These are phyloP conservation scores for Blomia tropicalis DNA, from an alignment of 2,888 invertebrate species.

Conservation along the genomic window DNA sequence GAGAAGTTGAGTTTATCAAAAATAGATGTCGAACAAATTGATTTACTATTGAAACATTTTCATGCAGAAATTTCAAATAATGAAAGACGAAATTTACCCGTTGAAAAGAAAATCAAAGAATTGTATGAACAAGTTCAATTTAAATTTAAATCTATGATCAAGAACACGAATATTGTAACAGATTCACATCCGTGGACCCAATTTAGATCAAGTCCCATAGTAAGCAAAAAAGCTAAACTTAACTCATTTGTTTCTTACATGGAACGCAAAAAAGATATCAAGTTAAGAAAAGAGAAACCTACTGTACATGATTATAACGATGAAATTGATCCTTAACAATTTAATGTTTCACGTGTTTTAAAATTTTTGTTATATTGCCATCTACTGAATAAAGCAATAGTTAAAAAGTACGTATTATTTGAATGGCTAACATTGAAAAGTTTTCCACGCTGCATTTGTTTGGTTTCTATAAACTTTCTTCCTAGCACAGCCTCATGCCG, in stretches of 20 bases:
- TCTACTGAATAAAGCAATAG: too few relatives aligned
- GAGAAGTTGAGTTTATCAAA: background rate
- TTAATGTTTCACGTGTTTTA: too few relatives aligned
- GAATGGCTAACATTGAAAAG: too few relatives aligned
- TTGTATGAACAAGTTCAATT: background rate
- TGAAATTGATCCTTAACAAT: conserved; percentile 1
- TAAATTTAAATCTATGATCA: conserved; percentile 35
- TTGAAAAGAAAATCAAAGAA: background rate
- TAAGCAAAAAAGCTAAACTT: conserved; percentile 3
- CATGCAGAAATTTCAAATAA: conserved; percentile 39
- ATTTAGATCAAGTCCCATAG: conserved; percentile 23
- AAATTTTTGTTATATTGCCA: too few relatives aligned
- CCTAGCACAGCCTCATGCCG: background rate
- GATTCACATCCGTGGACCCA: conserved; percentile 47
- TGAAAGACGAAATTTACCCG: conserved; percentile 36
- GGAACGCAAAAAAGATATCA: conserved; percentile 34
- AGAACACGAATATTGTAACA: conserved; percentile 37
- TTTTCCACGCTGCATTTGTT: too few relatives aligned
- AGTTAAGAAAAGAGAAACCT: background rate
- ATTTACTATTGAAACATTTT: conserved; percentile 24
- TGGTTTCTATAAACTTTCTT: too few relatives aligned
- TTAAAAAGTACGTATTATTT: too few relatives aligned
- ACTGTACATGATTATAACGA: background rate
- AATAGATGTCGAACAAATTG: conserved; percentile 16
- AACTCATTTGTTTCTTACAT: conserved; percentile 14